Percentiles rank a stretch among this genome's conserved stretches.
phyloP scores from a whole-genome alignment of 2,888 invertebrate species.

The Apamea sordens region DNA sequence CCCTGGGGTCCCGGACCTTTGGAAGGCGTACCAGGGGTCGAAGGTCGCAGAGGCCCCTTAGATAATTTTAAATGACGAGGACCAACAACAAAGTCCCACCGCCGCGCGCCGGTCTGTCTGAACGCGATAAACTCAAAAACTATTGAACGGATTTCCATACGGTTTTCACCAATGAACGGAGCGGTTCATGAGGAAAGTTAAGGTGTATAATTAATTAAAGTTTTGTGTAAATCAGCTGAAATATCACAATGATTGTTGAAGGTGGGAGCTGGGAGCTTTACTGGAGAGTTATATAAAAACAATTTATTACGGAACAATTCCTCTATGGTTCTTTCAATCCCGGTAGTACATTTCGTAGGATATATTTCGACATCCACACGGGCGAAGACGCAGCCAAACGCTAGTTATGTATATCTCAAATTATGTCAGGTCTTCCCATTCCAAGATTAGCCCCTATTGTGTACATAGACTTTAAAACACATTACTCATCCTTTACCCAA shows the following conservation, averaged over 20 bases:
- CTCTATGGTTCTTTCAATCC: neutral
- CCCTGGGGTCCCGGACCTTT: too few relatives aligned
- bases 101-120: too few relatives aligned
- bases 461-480: neutral
- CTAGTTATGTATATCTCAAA: too few relatives aligned
- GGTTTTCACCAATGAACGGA: neutral
- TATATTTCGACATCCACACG: neutral
- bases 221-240: neutral
- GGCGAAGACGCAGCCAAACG: neutral
- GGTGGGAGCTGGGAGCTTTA: neutral
- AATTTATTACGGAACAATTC: too few relatives aligned
- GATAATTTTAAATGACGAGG: too few relatives aligned
- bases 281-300: neutral
- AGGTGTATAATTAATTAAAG: neutral
- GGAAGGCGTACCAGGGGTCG: too few relatives aligned
- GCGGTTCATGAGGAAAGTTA: neutral
- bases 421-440: too few relatives aligned
- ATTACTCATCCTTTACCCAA: conserved; percentile 24
- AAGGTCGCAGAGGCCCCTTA: too few relatives aligned
- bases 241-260: neutral
- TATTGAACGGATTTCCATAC: neutral
- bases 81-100: too few relatives aligned
- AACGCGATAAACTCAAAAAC: too few relatives aligned
- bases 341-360: neutral
- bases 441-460: too few relatives aligned